These are phyloP conservation scores for Vesta saturnalis DNA, from an alignment of 2,888 invertebrate genomes.

Conservation along the genomic window DNA sequence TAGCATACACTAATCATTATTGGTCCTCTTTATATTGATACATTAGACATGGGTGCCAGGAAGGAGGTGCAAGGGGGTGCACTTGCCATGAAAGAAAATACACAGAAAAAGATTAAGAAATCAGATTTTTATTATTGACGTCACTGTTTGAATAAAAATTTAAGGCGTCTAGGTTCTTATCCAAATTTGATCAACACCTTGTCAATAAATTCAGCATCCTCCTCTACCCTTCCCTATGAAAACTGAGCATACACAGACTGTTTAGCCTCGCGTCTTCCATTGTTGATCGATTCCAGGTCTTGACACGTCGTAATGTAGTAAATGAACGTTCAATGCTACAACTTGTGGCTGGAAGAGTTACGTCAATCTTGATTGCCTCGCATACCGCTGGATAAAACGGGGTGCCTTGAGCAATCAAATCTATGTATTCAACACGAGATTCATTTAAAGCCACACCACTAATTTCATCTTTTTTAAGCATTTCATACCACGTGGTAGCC, in stretches of 20 bases:
- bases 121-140: background rate
- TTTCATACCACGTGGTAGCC: slow-evolving; percentile 6
- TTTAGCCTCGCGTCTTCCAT: slow-evolving; percentile 30
- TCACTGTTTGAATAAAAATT: slow-evolving; percentile 12
- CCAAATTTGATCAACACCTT: slow-evolving; percentile 21
- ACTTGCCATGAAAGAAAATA: too few species aligned
- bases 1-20: too few species aligned
- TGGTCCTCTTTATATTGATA: too few species aligned
- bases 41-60: too few species aligned
- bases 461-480: slow-evolving; percentile 8
- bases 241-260: slow-evolving; percentile 26
- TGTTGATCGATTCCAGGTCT: slow-evolving; percentile 26
- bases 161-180: slow-evolving; percentile 12
- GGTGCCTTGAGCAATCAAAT: slow-evolving; percentile 5
- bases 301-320: slow-evolving; percentile 21
- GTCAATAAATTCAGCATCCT: slow-evolving; percentile 14
- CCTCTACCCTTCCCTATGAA: slow-evolving; percentile 20
- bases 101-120: too few species aligned
- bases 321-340: slow-evolving; percentile 16
- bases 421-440: slow-evolving; percentile 8
- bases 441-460: slow-evolving; percentile 6
- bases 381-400: slow-evolving; percentile 16
- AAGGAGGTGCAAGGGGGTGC: too few species aligned
- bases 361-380: background rate
- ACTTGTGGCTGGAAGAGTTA: background rate